Conservation (phyloP, 1,140 invertebrate species). For the Geopemphigus sp. region DNA sequence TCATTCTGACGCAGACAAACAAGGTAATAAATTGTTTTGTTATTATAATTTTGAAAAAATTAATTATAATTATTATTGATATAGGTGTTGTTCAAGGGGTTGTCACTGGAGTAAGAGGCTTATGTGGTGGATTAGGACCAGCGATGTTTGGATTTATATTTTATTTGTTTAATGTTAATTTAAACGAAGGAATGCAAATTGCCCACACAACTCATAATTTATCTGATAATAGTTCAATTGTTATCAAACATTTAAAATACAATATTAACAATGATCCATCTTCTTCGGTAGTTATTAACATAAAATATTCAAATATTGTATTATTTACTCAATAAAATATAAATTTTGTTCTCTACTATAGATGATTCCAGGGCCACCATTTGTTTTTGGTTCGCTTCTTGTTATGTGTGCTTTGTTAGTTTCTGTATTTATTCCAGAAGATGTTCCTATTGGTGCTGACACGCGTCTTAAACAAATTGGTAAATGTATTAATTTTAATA, state of each 20-base stretch:
- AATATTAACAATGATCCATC: constrained; percentile 29
- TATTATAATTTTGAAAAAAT: background rate
- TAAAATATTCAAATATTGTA: background rate
- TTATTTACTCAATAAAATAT: background rate
- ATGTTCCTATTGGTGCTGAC: constrained; percentile 8
- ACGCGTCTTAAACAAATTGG: constrained; percentile 31
- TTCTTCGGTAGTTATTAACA: constrained; percentile 30
- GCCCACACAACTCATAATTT: constrained; percentile 20
- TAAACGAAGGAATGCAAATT: constrained; percentile 67
- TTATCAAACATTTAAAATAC: constrained; percentile 42
- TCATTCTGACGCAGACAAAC: constrained; percentile 93
- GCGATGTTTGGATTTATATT: constrained; percentile 98
- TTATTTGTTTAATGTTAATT: constrained; percentile 96
- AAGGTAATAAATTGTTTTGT: constrained; percentile 63
- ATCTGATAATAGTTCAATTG: constrained; percentile 27
- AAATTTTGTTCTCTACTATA: constrained; percentile 56
- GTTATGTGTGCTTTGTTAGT: constrained; percentile 93
- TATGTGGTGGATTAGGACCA: constrained; percentile 86
- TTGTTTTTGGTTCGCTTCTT: constrained; percentile 95
- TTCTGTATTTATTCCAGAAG: constrained; percentile 79
- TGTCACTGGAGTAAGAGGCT: constrained; percentile 92
- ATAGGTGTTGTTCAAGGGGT: constrained; percentile 94
- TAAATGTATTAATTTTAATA: background rate
- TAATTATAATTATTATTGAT: constrained; percentile 50
- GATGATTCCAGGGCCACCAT: constrained; percentile 97